Evolutionary conservation across 2,113 vertebrate genomes (phyloP), one percentile per base, ranked within the genome.

Genomic region (Mesoclemmys tuberculata): DNA sequence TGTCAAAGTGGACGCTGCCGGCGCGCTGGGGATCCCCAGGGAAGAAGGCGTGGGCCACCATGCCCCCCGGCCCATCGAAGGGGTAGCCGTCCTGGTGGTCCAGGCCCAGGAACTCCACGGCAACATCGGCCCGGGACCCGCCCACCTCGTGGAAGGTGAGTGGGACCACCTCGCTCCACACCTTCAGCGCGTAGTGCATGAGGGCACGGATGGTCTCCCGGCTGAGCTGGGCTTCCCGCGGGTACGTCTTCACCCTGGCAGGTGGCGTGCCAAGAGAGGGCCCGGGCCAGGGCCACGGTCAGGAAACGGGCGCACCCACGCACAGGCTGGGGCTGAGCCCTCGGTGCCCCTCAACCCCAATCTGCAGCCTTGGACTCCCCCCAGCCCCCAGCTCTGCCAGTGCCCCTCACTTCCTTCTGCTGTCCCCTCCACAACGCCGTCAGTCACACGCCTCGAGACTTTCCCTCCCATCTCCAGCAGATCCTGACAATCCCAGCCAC

Each of bases 131-230:
- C 2, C 79, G 89, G 26, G 97, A 96, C 56, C 92, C 93, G 16
- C 96, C 95, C 84, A 98, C 98, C 97, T 98, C 98, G 14, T 98
- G 97, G 78, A 98, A 98, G 44, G 97, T 97, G 93, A 98, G 95
- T 3, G 96, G 89, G 3, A 97, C 97, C 26, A 97, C 93, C 24
- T 98, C 97, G 1, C 97, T 93, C 97, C 97, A 97, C 48, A 98
- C 98, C 94, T 97, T 95, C 24, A 98, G 89, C 48, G 98, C 98
- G 10, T 98, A 98, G 94, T 97, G 98, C 61, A 98, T 97, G 85
- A 98, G 95, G 0, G 97, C 97, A 48, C 98, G 98, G 71, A 98
- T 89, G 1, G 68, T 98, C 87, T 98, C 98, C 75, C 96, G 94
- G 56, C 98, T 54, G 95, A 96, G 52, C 81, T 46, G 85, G 35